Evolutionary conservation across 1,140 invertebrate genomes (phyloP).

Genomic region (Sycobia sp.): DNA sequence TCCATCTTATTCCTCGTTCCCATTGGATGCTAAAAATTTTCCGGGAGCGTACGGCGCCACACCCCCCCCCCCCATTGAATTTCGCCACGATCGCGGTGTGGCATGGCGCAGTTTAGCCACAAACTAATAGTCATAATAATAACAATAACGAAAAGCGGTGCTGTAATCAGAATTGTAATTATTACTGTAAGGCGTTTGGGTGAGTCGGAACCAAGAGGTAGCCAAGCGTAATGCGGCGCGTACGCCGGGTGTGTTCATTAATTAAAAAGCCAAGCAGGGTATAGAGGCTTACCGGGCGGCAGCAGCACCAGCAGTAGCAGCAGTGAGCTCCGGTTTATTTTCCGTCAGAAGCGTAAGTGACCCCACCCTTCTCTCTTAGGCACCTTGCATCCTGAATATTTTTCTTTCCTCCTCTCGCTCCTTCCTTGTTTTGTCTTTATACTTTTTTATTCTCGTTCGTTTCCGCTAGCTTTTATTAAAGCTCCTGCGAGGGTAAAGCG

Average conservation of each 20-base stretch:
- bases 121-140: conserved; percentile 32
- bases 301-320: too few species aligned
- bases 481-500: conserved; percentile 36
- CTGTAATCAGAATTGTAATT: conserved; percentile 39
- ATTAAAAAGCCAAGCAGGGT: conserved; percentile 46
- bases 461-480: conserved; percentile 55
- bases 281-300: too few species aligned
- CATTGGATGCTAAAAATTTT: too few species aligned
- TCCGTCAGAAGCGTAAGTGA: conserved; percentile 37
- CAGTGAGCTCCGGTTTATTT: too few species aligned
- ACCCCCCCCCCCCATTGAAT: too few species aligned
- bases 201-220: conserved; percentile 28
- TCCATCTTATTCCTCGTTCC: too few species aligned
- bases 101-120: too few species aligned
- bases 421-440: too few species aligned
- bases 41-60: too few species aligned
- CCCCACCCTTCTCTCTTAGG: not conserved
- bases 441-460: conserved; percentile 34
- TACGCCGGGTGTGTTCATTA: conserved; percentile 51
- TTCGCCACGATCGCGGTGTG: too few species aligned
- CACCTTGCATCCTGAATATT: not conserved
- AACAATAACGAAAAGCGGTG: conserved; percentile 11
- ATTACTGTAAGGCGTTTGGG: conserved; percentile 37
- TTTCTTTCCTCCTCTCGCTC: not conserved
- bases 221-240: conserved; percentile 40